Evolutionary conservation across 2,797 vertebrate species (phyloP), one percentile per base, ranked within the genome.

Genomic region (Gallirallus australis): DNA sequence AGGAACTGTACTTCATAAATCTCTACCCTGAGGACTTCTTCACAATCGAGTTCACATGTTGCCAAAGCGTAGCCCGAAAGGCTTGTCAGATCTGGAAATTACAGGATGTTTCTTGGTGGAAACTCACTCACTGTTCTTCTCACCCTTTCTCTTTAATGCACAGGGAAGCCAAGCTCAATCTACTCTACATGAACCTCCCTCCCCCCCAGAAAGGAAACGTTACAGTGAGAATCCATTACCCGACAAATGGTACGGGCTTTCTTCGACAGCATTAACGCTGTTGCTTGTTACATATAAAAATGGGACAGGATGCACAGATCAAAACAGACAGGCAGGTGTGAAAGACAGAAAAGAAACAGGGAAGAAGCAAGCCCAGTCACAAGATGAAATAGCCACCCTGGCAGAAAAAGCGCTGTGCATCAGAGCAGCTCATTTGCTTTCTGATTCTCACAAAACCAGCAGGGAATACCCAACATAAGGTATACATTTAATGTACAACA

Each of bases 301-400:
- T 17, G 18, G 78, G 92, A 82, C 93, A 92, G 80, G 88, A 93
- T 82, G 90, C 87, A 82, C 81, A 92, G 94, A 89, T 94, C 96
- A 89, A 86, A 96, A 91, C 83, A 93, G 57, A 82, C 82, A 82
- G 94, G 70, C 87, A 94, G 81, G 91, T 9, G 27, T 84, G 90
- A 96, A 96, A 91, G 69, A 86, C 50, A 89, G 61, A 79, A 56
- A 86, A 89, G 64, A 70, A 96, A 90, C 91, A 77, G 1, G 2
- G 80, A 54, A 94, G 80, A 30, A 96, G 90, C 75, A 85, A 90
- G 79, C 20, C 77, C 93, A 76, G 90, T 48, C 61, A 66, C 82
- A 94, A 48, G 39, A 47, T 7, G 64, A 40, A 82, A 71, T 61
- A 95, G 83, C 70, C 57, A 52, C 13, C 71, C 85, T 68, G 64